Base-by-base conservation (phyloP, 1,140 invertebrate genomes). In the Drosophila sturtevanti region DNA sequence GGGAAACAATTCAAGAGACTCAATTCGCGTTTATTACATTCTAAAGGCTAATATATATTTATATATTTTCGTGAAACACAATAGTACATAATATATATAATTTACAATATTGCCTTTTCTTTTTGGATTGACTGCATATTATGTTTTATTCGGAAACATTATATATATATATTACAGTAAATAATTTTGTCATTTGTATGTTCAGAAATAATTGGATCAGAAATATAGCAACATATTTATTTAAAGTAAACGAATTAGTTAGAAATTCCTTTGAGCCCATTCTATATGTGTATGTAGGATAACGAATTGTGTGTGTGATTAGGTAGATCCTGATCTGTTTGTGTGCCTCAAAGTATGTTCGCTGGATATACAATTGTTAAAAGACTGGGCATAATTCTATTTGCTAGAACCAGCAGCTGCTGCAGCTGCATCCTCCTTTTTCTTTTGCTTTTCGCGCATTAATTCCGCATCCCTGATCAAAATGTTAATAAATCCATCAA, bases 381-480 rank as follows among this genome's bases (percentile, higher is more conserved):
- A 35, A 31, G 37, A 55, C 69, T 54, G 51, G 59, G 62, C 14
- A 1, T 9, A 7, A 10, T 59, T 41, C 41, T 85, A 87, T 81
- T 89, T 90, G 54, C 89, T 81, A 5, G 79, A 72, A 16, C 81
- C 60, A 41, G 76, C 79, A 14, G 77, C 81, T 52, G 79, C 68
- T 48, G 86, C 85, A 72, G 79, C 81, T 70, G 93, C 81, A 66
- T 93, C 93, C 73, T 94, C 94, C 82, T 95, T 94, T 91, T 93
- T 95, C 81, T 93, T 92, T 92, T 97, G 96, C 92, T 97, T 97
- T 86, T 96, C 95, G 86, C 96, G 92, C 95, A 97, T 96, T 76
- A 95, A 75, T 86, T 97, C 96, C 34, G 96, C 96, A 94, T 97
- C 96, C 85, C 96, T 96, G 82, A 59, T n/a, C n/a, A 93, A 93